Percentiles rank a stretch among this genome's conserved stretches.
Evolutionary conservation across 2,113 vertebrate species (phyloP).

Genomic region (Marcusenius ussheri): DNA sequence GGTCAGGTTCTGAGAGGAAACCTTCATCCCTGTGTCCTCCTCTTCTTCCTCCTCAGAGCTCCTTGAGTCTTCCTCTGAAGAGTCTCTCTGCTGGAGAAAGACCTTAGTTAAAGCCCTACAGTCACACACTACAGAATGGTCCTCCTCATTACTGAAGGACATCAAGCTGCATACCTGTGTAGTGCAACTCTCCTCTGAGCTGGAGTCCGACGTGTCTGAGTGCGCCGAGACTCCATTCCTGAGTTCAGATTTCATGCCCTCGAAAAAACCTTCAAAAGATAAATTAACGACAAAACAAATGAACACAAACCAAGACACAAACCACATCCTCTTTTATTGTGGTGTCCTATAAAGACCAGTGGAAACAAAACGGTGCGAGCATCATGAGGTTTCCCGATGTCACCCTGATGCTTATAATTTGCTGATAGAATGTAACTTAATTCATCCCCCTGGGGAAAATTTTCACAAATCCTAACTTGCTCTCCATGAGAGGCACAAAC

Average conservation of each 20-base stretch:
- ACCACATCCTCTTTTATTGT: neutral
- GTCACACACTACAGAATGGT: neutral
- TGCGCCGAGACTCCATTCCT: conserved; percentile 73
- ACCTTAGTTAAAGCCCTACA: neutral
- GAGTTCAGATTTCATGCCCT: conserved; percentile 84
- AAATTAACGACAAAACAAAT: neutral
- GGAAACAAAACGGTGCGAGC: neutral
- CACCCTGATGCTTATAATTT: neutral
- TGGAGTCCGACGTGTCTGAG: conserved; percentile 79
- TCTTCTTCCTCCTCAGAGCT: conserved; percentile 72
- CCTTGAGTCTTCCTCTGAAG: conserved; percentile 69
- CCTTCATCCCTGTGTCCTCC: neutral
- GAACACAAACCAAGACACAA: neutral
- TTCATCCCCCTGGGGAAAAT: neutral
- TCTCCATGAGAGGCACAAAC: neutral
- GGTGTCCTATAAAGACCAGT: neutral
- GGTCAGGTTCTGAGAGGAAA: conserved; percentile 51
- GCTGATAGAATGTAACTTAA: neutral
- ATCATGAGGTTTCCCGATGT: neutral
- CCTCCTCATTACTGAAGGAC: no score
- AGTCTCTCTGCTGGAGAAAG: conserved; percentile 61
- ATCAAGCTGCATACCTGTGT: conserved; percentile 62
- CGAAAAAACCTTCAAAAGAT: conserved; percentile 64
- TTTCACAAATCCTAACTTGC: neutral
- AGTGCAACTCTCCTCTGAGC: conserved; percentile 77